These are phyloP conservation scores for Oxyruncus cristatus DNA, from an alignment of 2,113 vertebrate genomes.

Conservation along the genomic window DNA sequence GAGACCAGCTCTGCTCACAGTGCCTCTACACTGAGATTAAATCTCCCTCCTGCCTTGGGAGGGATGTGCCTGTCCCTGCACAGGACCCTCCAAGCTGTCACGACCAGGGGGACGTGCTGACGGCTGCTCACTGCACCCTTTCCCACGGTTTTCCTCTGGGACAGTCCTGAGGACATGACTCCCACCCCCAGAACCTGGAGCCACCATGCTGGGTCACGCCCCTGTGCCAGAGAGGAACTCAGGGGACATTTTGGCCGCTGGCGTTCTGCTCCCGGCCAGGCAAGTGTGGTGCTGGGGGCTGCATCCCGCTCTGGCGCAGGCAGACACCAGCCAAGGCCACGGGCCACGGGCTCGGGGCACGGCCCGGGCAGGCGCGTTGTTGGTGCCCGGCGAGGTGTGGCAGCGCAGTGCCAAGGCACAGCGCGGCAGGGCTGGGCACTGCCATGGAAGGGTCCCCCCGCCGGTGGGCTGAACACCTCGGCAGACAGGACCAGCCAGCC, in stretches of 20 bases:
- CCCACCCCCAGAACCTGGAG: not conserved
- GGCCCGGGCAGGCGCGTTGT: fast-evolving
- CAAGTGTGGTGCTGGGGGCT: fast-evolving
- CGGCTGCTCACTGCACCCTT: fast-evolving
- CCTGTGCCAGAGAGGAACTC: not conserved
- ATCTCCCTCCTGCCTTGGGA: not conserved
- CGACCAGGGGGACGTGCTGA: fast-evolving
- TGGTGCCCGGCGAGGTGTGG: fast-evolving
- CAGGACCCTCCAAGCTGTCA: not conserved
- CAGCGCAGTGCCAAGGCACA: not conserved
- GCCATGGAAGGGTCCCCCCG: fast-evolving
- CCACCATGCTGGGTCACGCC: fast-evolving
- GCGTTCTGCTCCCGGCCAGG: not conserved
- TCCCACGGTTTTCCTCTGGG: not conserved
- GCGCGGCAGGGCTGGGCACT: fast-evolving
- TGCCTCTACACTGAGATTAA: fast-evolving
- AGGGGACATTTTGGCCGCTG: fast-evolving
- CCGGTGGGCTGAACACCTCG: fast-evolving
- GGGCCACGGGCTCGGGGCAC: not conserved
- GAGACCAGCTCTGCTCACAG: fast-evolving
- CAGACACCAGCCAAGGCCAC: fast-evolving
- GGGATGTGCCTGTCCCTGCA: not conserved
- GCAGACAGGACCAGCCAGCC: not conserved
- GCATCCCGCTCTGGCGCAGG: fast-evolving
- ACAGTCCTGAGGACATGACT: fast-evolving